Evolutionary conservation across 1,140 invertebrate species (phyloP).

Genomic region (Chironomus striatipennis): DNA sequence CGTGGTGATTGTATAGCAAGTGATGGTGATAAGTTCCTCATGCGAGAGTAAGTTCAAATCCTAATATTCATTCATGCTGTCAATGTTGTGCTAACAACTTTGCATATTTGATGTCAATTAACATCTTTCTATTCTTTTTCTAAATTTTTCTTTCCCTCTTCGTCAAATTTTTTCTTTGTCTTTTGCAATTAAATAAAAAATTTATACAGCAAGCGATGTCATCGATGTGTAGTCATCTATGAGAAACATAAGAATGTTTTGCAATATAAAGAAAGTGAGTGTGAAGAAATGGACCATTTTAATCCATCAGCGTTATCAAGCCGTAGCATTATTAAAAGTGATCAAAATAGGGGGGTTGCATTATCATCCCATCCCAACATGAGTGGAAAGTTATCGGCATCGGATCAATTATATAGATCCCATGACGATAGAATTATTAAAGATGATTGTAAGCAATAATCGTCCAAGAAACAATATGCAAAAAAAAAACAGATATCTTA

Average conservation of each 20-base stretch:
- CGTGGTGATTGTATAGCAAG: constrained; percentile 69
- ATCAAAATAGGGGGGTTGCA: constrained; percentile 34
- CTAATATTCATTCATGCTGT: neutral
- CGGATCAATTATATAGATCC: constrained; percentile 43
- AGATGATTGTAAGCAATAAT: constrained; percentile 42
- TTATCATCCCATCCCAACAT: constrained; percentile 40
- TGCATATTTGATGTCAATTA: too few species aligned
- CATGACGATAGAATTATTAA: constrained; percentile 37
- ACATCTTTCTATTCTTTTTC: neutral
- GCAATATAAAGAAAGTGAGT: constrained; percentile 96
- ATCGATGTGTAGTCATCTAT: constrained; percentile 84
- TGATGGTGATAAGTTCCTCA: constrained; percentile 74
- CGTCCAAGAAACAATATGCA: neutral
- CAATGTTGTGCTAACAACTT: too few species aligned
- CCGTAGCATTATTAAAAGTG: constrained; percentile 40
- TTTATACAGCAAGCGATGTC: constrained; percentile 51
- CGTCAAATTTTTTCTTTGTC: neutral
- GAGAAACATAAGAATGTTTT: constrained; percentile 86
- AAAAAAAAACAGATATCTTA: constrained; percentile 32
- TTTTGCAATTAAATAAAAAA: too few species aligned
- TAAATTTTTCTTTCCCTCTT: neutral
- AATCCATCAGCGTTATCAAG: constrained; percentile 42
- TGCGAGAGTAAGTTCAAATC: constrained; percentile 63
- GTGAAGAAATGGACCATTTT: constrained; percentile 42
- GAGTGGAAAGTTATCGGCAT: constrained; percentile 42